phyloP scores from a whole-genome alignment of 2,797 vertebrate genomes.

The Octomys mimax region DNA sequence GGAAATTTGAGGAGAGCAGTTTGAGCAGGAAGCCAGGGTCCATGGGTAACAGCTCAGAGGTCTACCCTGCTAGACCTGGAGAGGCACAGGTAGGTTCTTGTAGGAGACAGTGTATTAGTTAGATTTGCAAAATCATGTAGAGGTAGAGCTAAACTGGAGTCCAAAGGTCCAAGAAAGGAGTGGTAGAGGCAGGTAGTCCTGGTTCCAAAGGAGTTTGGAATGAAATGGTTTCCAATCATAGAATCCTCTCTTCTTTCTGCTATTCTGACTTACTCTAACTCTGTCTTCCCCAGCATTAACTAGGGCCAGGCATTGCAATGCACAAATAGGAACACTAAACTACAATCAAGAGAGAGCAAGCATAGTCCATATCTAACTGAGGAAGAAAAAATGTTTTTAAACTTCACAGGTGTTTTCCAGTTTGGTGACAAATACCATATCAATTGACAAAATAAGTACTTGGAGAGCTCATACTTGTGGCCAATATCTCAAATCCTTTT shows the following conservation, averaged over 20 bases:
- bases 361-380: slow-evolving; percentile 19
- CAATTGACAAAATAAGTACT: slow-evolving; percentile 45
- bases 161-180: not conserved
- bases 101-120: not conserved
- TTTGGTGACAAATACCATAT: not conserved
- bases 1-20: not conserved
- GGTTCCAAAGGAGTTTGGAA: slow-evolving; percentile 28
- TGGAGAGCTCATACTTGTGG: not conserved
- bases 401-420: slow-evolving; percentile 27
- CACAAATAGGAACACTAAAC: slow-evolving; percentile 68
- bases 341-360: slow-evolving; percentile 29
- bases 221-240: not conserved
- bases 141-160: not conserved
- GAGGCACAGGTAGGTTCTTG: not conserved
- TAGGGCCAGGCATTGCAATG: not conserved
- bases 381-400: slow-evolving; percentile 55
- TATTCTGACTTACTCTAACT: slow-evolving; percentile 53
- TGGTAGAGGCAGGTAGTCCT: not conserved
- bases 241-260: slow-evolving; percentile 3
- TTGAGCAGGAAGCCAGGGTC: not conserved
- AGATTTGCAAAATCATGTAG: not conserved
- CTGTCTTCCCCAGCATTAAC: slow-evolving; percentile 37
- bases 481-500: slow-evolving; percentile 41
- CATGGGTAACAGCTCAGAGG: not conserved
- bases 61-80: not conserved